Evolutionary conservation across 1,140 invertebrate genomes (phyloP).

Genomic region (Sesamia nonagrioides): DNA sequence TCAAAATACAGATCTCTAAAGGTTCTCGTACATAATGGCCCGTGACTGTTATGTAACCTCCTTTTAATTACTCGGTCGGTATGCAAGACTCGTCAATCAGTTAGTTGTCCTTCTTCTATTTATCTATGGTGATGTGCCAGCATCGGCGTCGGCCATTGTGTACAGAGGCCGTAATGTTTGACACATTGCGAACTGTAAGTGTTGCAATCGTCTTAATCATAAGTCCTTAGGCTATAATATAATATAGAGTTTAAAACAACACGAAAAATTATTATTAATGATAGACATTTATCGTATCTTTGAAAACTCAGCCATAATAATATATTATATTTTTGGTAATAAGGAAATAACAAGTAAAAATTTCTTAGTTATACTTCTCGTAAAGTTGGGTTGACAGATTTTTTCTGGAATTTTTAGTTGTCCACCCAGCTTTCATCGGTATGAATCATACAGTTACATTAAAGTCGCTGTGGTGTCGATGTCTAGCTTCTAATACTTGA

Average conservation of each 20-base stretch:
- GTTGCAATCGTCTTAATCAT: slow-evolving; percentile 83
- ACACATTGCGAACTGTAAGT: slow-evolving; percentile 84
- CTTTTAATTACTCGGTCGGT: background rate
- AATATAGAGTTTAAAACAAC: slow-evolving; percentile 73
- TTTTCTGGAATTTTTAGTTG: slow-evolving; percentile 61
- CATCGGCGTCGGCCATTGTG: slow-evolving; percentile 4
- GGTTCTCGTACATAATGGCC: slow-evolving; percentile 25
- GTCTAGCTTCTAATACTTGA: slow-evolving; percentile 54
- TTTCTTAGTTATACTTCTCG: slow-evolving; percentile 71
- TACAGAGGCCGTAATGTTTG: slow-evolving; percentile 47
- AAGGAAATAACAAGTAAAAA: slow-evolving; percentile 77
- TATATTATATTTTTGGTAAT: slow-evolving; percentile 84
- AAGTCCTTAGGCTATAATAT: slow-evolving; percentile 81
- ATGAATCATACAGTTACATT: slow-evolving; percentile 59
- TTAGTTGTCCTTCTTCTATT: background rate
- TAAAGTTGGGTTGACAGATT: slow-evolving; percentile 70
- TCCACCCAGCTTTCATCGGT: slow-evolving; percentile 71
- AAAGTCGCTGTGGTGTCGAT: slow-evolving; percentile 64
- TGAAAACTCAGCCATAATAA: slow-evolving; percentile 86
- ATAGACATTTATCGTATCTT: slow-evolving; percentile 82
- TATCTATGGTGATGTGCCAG: background rate
- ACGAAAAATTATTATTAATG: slow-evolving; percentile 79
- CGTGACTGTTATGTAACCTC: background rate
- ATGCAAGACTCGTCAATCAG: background rate
- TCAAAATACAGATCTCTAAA: slow-evolving; percentile 59